These are phyloP conservation scores for Lysiphlebus fabarum DNA, from an alignment of 1,140 invertebrate species.

Conservation along the genomic window DNA sequence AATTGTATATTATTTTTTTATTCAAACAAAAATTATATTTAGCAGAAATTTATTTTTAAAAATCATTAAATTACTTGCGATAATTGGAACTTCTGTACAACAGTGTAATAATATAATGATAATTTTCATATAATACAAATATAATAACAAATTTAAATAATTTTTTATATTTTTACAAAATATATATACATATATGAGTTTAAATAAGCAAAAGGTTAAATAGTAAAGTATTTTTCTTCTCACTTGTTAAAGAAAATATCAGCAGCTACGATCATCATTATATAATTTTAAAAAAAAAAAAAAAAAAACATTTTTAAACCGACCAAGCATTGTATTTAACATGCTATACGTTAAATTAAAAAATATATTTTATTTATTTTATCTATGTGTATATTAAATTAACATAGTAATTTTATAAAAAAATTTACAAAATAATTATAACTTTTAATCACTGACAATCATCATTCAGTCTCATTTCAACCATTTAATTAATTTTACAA, in stretches of 20 bases:
- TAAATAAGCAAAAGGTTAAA: conserved; percentile 1
- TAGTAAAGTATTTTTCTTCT: conserved; percentile 8
- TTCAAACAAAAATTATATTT: too few relatives aligned
- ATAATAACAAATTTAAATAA: background rate
- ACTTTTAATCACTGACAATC: conserved; percentile 51
- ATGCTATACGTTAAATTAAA: too few relatives aligned
- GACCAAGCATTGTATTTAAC: too few relatives aligned
- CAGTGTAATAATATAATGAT: too few relatives aligned
- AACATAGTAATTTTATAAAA: conserved; percentile 44
- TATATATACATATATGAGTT: background rate
- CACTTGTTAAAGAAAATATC: background rate
- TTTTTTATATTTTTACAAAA: background rate
- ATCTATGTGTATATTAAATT: conserved; percentile 32
- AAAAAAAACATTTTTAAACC: too few relatives aligned
- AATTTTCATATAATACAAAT: background rate
- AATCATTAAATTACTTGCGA: too few relatives aligned
- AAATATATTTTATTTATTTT: too few relatives aligned
- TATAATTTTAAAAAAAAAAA: too few relatives aligned
- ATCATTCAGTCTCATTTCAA: conserved; percentile 45
- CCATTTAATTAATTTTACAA: conserved; percentile 34
- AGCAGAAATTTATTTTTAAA: too few relatives aligned
- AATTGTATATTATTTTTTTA: too few relatives aligned
- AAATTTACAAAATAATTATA: conserved; percentile 44
- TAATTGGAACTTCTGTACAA: too few relatives aligned
- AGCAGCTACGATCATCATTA: too few relatives aligned